Percentiles rank a stretch among this genome's conserved stretches.
Evolutionary conservation across 2,113 vertebrate species (phyloP).

Genomic region (Hystrix brachyura): DNA sequence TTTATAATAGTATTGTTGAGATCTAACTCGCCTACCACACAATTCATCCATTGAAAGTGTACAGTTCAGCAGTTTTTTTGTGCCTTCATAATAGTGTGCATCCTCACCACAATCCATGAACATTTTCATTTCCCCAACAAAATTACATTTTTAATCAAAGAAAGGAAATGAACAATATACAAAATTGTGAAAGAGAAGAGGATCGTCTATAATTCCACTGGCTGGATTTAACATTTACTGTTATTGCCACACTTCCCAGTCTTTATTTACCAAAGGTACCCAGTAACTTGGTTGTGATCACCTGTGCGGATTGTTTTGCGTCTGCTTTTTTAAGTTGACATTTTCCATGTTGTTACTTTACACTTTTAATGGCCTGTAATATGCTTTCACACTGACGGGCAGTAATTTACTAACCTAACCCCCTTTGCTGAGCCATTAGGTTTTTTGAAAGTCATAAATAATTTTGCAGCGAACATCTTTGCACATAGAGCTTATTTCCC

Average conservation of each 20-base stretch:
- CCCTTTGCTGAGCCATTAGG: slow-evolving; percentile 16
- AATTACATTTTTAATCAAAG: neutral
- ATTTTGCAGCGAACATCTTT: slow-evolving; percentile 14
- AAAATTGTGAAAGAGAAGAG: neutral
- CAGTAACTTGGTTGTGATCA: neutral
- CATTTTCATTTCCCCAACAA: neutral
- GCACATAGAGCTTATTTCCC: slow-evolving; percentile 46
- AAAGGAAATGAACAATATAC: neutral
- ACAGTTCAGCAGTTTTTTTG: neutral
- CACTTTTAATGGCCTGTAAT: neutral
- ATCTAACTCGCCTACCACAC: neutral
- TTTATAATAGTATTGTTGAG: neutral
- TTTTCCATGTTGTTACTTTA: slow-evolving; percentile 32
- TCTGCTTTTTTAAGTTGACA: slow-evolving; percentile 22
- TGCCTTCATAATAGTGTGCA: neutral
- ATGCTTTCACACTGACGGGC: neutral
- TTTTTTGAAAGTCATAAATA: slow-evolving; percentile 34
- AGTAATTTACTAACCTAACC: neutral
- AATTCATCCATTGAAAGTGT: neutral
- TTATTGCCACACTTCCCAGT: rapidly evolving
- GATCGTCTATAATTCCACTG: neutral
- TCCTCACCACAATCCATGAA: neutral
- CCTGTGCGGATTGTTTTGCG: neutral
- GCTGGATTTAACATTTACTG: neutral
- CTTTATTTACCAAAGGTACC: neutral